These are phyloP conservation scores for Muraenolepis orangiensis DNA, from an alignment of 2,797 vertebrate species.

Conservation along the genomic window DNA sequence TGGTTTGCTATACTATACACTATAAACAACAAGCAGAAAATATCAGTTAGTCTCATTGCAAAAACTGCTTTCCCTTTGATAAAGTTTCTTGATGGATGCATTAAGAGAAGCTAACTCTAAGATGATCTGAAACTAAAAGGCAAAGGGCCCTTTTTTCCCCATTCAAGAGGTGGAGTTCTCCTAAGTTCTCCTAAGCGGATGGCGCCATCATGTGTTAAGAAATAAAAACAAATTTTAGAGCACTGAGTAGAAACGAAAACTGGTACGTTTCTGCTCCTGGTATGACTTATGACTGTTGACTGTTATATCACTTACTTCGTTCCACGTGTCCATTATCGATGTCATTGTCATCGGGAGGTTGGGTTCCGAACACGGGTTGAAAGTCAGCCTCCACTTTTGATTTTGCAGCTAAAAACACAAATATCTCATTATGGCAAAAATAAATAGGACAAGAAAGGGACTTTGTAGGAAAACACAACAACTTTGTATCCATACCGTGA, in stretches of 20 bases:
- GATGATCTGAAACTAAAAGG: not conserved
- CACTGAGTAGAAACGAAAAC: not conserved
- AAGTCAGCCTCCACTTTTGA: slow-evolving; percentile 52
- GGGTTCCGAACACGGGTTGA: slow-evolving; percentile 76
- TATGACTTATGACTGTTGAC: not conserved
- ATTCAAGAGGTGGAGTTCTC: slow-evolving; percentile 10
- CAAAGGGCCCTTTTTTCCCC: not conserved
- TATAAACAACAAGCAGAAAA: not conserved
- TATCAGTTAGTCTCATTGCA: slow-evolving; percentile 1
- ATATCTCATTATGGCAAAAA: not conserved
- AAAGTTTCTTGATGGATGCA: not conserved
- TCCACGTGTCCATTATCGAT: slow-evolving; percentile 13
- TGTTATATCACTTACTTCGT: slow-evolving; percentile 51
- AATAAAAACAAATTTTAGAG: not conserved
- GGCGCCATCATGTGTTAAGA: slow-evolving; percentile 63
- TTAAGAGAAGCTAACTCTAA: not conserved
- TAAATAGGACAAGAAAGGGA: not conserved
- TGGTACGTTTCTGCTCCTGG: not conserved
- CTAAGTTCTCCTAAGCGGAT: slow-evolving; percentile 29
- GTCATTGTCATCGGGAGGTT: slow-evolving; percentile 66
- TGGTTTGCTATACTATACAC: too few species aligned
- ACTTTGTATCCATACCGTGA: slow-evolving; percentile 39
- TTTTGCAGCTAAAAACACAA: slow-evolving; percentile 38
- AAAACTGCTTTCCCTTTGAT: not conserved
- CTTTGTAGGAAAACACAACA: not conserved